phyloP scores from a whole-genome alignment of 2,888 invertebrate species.

The Incurvaria masculella region DNA sequence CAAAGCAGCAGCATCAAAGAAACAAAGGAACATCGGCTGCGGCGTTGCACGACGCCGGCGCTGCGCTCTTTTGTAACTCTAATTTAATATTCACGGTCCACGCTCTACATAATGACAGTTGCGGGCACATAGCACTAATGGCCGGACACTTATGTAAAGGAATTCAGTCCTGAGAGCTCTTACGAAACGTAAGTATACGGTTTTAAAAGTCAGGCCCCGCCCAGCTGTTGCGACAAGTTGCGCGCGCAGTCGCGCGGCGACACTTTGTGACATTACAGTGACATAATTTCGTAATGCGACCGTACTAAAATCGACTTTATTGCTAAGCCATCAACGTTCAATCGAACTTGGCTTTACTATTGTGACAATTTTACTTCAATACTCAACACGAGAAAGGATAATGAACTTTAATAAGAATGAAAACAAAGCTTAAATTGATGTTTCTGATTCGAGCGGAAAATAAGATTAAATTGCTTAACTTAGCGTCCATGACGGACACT shows the following conservation, averaged over 20 bases:
- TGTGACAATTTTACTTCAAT: neutral
- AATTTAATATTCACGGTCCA: constrained; percentile 37
- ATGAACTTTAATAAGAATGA: neutral
- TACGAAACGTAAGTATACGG: neutral
- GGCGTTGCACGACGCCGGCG: neutral
- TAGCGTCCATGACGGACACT: neutral
- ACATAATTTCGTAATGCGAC: neutral
- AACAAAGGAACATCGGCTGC: neutral
- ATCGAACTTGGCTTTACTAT: neutral
- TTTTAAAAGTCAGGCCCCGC: neutral
- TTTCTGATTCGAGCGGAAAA: neutral
- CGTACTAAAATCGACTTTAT: neutral
- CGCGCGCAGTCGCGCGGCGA: neutral
- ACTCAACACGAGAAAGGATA: neutral
- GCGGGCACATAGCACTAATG: neutral
- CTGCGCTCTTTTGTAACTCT: constrained; percentile 11
- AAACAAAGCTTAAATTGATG: neutral
- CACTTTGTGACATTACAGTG: neutral
- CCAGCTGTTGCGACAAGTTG: neutral
- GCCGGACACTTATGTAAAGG: neutral
- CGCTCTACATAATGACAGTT: constrained; percentile 34
- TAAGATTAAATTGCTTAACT: neutral
- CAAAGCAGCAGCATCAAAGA: neutral
- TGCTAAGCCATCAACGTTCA: neutral
- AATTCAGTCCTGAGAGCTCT: neutral